Base-by-base conservation (phyloP, 1,140 invertebrate genomes). In the Magallana ariakensis region DNA sequence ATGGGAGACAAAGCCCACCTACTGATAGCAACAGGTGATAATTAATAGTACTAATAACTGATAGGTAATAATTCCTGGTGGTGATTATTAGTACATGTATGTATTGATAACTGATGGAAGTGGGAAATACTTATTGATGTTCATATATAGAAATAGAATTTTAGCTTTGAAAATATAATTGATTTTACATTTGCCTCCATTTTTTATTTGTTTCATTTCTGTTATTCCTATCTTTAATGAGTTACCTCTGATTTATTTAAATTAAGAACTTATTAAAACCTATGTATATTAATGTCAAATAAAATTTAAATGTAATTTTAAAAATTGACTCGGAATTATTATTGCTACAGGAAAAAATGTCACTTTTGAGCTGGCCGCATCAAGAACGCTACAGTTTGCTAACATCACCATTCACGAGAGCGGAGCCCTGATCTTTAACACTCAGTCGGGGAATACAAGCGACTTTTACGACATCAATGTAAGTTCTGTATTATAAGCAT, bases 391-490 rank as follows among this genome's bases (percentile, higher is more conserved):
- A 11, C 57, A 80, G 33, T 91, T 92, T 83, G 83, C 87, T n/a
- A 90, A 90, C 11, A 62, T 92, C 13, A 92, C 92, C 33, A 62
- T 93, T 33, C 91, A 92, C 83, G 87, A 93, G 85, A 89, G 89
- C 33, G 90, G 87, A 0, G 56, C 75, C 9, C 80, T 92, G 8
- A 85, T 89, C 33, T 84, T 92, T 19, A 85, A 80, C 26, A 90
- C 87, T 84, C 58, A 85, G 56, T 89, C 90, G 82, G 92, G 90
- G 55, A 85, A 92, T 66, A 62, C 70, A 0, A 82, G 22, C 33
- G 92, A 93, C 81, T 58, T 85, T 11, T 92, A 89, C 88, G 22
- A 85, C 2, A 57, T 92, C 0, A 87, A 75, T 84, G 92, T 92
- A 90, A 33, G 10, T 80, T 66, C 33, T 19, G 10, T 58, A n/a